Evolutionary conservation across 1,140 invertebrate genomes (phyloP).

Genomic region (Eriosoma lanigerum): DNA sequence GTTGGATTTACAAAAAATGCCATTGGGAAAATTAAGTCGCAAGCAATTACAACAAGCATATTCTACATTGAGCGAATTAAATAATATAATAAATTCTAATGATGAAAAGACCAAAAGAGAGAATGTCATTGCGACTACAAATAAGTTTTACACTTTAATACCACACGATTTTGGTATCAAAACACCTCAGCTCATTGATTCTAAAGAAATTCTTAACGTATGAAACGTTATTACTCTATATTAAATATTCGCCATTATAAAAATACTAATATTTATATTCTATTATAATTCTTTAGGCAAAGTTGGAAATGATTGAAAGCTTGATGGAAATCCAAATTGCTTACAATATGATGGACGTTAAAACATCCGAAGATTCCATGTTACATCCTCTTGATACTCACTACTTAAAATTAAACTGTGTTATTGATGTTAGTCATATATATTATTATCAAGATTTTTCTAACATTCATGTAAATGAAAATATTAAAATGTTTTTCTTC

Average conservation of each 20-base stretch:
- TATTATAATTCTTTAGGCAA: conserved; percentile 61
- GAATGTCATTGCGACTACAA: conserved; percentile 77
- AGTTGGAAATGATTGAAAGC: conserved; percentile 84
- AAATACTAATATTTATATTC: background rate
- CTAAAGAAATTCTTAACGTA: conserved; percentile 74
- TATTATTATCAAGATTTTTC: conserved; percentile 60
- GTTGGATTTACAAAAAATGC: conserved; percentile 96
- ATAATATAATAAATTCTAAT: conserved; percentile 65
- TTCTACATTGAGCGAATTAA: conserved; percentile 75
- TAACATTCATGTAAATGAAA: background rate
- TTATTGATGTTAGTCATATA: conserved; percentile 75
- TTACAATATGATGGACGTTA: conserved; percentile 78
- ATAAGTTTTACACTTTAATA: conserved; percentile 91
- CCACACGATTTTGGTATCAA: conserved; percentile 91
- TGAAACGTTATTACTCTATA: too few species aligned
- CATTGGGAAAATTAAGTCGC: conserved; percentile 91
- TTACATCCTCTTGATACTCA: conserved; percentile 79
- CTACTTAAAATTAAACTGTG: conserved; percentile 86
- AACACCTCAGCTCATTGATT: conserved; percentile 79
- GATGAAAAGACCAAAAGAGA: conserved; percentile 60
- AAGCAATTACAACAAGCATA: conserved; percentile 88
- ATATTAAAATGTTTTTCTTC: background rate
- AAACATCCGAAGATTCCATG: conserved; percentile 59
- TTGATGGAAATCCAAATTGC: conserved; percentile 86
- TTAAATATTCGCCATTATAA: background rate